These are phyloP conservation scores for Drosophila rubida DNA, from an alignment of 2,888 invertebrate genomes.

Conservation along the genomic window DNA sequence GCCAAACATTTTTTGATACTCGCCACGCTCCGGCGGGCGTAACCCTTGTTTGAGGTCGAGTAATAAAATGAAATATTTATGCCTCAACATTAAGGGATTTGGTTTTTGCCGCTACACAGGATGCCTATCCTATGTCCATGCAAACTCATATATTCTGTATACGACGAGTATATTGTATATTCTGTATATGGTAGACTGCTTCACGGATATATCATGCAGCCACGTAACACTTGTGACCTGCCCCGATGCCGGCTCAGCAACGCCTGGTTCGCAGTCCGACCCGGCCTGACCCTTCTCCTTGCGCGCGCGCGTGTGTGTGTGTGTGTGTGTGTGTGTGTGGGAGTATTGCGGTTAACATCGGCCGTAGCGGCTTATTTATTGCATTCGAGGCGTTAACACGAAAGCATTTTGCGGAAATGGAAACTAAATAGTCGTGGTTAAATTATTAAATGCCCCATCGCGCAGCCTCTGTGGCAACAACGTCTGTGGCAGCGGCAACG, in stretches of 20 bases:
- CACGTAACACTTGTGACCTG: slow-evolving; percentile 39
- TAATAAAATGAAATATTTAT: slow-evolving; percentile 78
- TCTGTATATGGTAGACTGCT: neutral
- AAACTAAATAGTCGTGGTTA: slow-evolving; percentile 78
- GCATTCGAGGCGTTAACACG: slow-evolving; percentile 72
- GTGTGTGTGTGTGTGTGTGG: slow-evolving; percentile 28
- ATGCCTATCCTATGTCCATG: slow-evolving; percentile 17
- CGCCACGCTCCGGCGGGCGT: slow-evolving; percentile 20
- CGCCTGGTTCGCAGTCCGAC: neutral
- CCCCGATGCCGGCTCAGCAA: neutral
- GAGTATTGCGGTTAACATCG: slow-evolving; percentile 55
- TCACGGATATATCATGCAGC: slow-evolving; percentile 44
- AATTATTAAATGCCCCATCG: slow-evolving; percentile 71
- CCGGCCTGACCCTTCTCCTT: slow-evolving; percentile 7
- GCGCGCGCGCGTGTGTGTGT: too few relatives aligned
- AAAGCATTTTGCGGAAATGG: slow-evolving; percentile 73
- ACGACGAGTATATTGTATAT: slow-evolving; percentile 27
- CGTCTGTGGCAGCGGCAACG: slow-evolving; percentile 6
- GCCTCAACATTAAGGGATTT: slow-evolving; percentile 77
- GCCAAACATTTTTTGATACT: slow-evolving; percentile 59
- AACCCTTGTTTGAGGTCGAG: slow-evolving; percentile 76
- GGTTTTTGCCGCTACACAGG: slow-evolving; percentile 46
- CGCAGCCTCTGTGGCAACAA: slow-evolving; percentile 16
- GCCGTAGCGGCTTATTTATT: slow-evolving; percentile 67
- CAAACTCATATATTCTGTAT: slow-evolving; percentile 16